phyloP scores from a whole-genome alignment of 2,888 invertebrate genomes.

The Apamea monoglypha region DNA sequence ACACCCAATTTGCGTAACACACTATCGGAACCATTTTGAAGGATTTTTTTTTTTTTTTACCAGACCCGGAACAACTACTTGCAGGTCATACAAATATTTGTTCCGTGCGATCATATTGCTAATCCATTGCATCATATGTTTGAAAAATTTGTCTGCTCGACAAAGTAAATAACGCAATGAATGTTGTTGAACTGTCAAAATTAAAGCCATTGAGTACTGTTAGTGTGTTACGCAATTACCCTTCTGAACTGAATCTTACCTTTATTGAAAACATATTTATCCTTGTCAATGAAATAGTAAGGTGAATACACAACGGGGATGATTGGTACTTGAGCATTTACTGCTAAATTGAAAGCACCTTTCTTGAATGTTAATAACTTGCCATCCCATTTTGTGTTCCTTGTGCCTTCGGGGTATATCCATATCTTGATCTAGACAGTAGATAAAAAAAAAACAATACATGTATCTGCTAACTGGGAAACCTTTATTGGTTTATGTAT shows the following conservation, averaged over 20 bases:
- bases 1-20: too few species aligned
- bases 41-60: too few species aligned
- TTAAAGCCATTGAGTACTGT: too few species aligned
- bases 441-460: background rate
- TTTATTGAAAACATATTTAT: conserved; percentile 73
- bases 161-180: too few species aligned
- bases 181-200: too few species aligned
- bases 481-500: background rate
- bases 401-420: conserved; percentile 92
- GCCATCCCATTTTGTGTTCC: conserved; percentile 74
- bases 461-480: background rate
- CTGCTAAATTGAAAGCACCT: conserved; percentile 92
- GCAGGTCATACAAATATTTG: too few species aligned
- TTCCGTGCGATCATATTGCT: too few species aligned
- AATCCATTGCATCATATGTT: too few species aligned
- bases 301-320: conserved; percentile 91
- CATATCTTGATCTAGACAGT: conserved; percentile 84
- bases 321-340: conserved; percentile 90
- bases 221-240: too few species aligned
- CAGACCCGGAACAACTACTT: too few species aligned
- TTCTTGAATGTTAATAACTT: conserved; percentile 91
- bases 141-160: too few species aligned
- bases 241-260: conserved; percentile 62
- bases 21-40: too few species aligned
- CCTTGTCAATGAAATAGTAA: conserved; percentile 82